Conservation (phyloP, 2,113 vertebrate species). For the Chelonoidis abingdonii region DNA sequence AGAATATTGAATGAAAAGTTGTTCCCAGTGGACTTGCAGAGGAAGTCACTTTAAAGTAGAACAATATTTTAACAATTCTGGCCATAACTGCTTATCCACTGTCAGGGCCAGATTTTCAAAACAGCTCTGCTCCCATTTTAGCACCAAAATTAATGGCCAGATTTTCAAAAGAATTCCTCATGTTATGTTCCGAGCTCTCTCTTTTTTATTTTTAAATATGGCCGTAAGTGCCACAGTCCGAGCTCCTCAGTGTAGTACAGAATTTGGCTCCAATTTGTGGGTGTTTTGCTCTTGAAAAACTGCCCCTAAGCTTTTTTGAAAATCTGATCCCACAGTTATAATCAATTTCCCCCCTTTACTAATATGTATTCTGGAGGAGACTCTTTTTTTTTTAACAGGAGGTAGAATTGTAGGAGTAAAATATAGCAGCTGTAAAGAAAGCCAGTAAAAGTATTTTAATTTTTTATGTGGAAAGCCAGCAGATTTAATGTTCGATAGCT, state of each 20-base stretch:
- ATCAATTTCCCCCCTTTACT: neutral
- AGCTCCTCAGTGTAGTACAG: neutral
- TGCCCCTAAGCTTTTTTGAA: neutral
- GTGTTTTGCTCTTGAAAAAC: neutral
- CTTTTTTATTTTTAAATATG: neutral
- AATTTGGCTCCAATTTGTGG: neutral
- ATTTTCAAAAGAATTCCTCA: neutral
- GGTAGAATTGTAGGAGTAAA: neutral
- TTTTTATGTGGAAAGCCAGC: neutral
- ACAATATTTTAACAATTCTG: neutral
- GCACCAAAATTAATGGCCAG: neutral
- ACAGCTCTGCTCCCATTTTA: neutral
- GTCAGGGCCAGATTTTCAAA: neutral
- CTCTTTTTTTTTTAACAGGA: slow-evolving; percentile 13
- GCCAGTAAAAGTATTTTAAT: neutral
- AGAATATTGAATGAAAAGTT: neutral
- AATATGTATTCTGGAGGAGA: neutral
- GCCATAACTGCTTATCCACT: neutral
- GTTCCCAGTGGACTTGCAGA: neutral
- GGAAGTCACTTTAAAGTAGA: neutral
- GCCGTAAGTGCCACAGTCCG: neutral
- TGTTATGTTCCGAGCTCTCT: neutral
- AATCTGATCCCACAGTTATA: neutral
- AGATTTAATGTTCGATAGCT: neutral
- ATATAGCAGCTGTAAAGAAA: neutral